phyloP scores from a whole-genome alignment of 2,797 vertebrate species.

The Sphenodon punctatus region DNA sequence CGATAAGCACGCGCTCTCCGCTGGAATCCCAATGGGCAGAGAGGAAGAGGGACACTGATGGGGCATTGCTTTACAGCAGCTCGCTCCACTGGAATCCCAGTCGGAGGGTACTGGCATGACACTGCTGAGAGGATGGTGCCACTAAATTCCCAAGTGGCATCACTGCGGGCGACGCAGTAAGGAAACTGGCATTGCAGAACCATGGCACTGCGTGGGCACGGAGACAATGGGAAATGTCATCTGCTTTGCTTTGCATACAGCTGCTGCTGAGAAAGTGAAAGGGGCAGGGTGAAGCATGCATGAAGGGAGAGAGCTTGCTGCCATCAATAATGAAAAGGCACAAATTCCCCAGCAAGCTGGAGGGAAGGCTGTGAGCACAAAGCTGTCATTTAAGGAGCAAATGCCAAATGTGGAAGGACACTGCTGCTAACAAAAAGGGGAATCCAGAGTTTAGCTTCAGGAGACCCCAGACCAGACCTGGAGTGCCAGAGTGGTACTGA shows the following conservation, averaged over 20 bases:
- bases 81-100: neutral
- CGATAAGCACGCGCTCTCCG: no score
- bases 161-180: neutral
- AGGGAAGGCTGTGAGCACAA: neutral
- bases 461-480: no score
- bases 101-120: no score
- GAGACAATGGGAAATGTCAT: neutral
- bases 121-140: neutral
- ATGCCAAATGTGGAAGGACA: no score
- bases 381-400: neutral
- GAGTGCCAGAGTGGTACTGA: no score
- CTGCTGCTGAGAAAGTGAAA: no score
- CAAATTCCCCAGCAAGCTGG: neutral
- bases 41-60: no score
- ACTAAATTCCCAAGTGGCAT: neutral
- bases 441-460: no score
- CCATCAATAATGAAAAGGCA: conserved; percentile 33
- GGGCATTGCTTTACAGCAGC: neutral
- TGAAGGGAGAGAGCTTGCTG: conserved; percentile 14
- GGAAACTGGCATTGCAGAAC: neutral
- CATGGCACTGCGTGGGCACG: neutral
- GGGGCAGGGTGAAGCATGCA: conserved; percentile 6
- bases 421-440: no score
- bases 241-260: no score
- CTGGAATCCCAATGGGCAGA: no score